Percentiles rank a stretch among this genome's conserved stretches.
Evolutionary conservation across 2,888 invertebrate species (phyloP).

Genomic region (Morinoia aosen): DNA sequence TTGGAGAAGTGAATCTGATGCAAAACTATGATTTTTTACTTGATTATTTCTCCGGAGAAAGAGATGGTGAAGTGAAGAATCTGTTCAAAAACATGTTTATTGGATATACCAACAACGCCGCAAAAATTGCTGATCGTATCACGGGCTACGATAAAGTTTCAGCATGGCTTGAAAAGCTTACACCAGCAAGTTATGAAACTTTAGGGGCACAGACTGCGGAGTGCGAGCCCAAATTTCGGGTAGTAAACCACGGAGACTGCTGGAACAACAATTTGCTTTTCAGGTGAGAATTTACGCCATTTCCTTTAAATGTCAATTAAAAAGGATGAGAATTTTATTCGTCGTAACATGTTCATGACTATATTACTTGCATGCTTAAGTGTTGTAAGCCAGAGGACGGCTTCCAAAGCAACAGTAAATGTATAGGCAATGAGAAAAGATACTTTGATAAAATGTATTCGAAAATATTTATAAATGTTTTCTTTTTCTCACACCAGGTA

Average conservation of each 20-base stretch:
- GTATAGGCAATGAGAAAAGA: neutral
- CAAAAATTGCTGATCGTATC: slow-evolving; percentile 42
- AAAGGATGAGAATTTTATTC: neutral
- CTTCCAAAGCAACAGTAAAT: neutral
- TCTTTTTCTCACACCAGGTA: neutral
- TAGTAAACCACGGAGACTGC: slow-evolving; percentile 59
- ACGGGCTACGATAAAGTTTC: slow-evolving; percentile 54
- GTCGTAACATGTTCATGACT: neutral
- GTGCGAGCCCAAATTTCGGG: slow-evolving; percentile 34
- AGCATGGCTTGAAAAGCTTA: slow-evolving; percentile 44
- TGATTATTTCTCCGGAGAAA: neutral
- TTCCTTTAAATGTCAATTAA: neutral
- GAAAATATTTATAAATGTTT: neutral
- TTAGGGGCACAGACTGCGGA: neutral
- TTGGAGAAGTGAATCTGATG: slow-evolving; percentile 7
- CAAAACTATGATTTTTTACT: slow-evolving; percentile 28
- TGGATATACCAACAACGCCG: neutral
- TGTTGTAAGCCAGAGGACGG: neutral
- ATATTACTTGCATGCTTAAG: neutral
- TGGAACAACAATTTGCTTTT: slow-evolving; percentile 64
- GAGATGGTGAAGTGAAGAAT: neutral
- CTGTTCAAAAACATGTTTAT: slow-evolving; percentile 1
- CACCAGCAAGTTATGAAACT: neutral
- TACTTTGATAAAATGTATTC: neutral
- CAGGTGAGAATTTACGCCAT: slow-evolving; percentile 48